Base-by-base conservation (phyloP, 2,797 vertebrate genomes). In the Spheniscus humboldti region DNA sequence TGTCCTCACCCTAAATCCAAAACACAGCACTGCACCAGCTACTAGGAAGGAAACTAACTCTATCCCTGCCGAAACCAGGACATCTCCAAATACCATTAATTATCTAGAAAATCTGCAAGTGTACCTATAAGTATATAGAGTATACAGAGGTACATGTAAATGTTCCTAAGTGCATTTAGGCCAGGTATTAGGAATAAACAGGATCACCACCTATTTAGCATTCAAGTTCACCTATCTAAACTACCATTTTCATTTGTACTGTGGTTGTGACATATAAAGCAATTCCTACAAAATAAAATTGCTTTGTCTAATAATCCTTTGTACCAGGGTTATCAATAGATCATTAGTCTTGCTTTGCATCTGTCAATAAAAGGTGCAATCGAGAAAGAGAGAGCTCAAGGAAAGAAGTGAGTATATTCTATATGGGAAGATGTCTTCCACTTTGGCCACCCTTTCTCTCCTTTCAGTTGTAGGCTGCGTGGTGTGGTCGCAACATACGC, bases 281-380 rank as follows among this genome's bases (percentile, higher is more conserved):
- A 86, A 97, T 96, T 92, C 45, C 43, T 48, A 82, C 86, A 67
- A 88, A 92, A 96, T 74, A 76, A 80, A 96, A 93, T 53, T 92
- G 90, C 93, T 96, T 92, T 95, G 76, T 92, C 69, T 95, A 78
- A 95, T 96, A 95, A 96, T 94, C 73, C 90, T 96, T 95, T 87
- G 92, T 93, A 86, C 90, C 78, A 67, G 74, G 60, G 86, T 87
- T 91, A 90, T 93, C 95, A 87, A 60, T 91, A 97, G 94, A 74
- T 95, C 94, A 95, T 97, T 97, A 94, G 90, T 96, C 92, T 80
- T 91, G 63, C 90, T 96, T 96, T 92, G 80, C 86, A 85, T 80
- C 90, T 92, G 75, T 92, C 94, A 93, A 72, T 96, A 57, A 87
- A 53, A 57, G 33, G 78, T 91, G 86, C 25, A 47, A n/a, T 15